Percentiles rank a stretch among this genome's conserved stretches.
Conservation (phyloP, 2,888 invertebrate species). For the Rhamnusium bicolor region DNA sequence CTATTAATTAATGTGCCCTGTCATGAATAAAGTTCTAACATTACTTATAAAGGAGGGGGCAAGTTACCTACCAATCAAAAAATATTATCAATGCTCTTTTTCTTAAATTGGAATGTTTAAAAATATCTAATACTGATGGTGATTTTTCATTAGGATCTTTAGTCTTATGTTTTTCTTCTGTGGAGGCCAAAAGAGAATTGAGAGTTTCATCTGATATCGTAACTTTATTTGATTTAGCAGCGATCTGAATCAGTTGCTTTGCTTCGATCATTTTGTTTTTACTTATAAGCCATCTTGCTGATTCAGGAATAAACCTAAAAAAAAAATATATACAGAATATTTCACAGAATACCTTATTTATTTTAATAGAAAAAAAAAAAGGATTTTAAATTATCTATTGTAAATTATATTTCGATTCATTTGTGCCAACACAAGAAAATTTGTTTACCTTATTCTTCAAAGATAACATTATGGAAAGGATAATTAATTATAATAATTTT, state of each 20-base stretch:
- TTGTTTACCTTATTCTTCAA: not conserved
- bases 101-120: slow-evolving; percentile 78
- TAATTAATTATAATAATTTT: not conserved
- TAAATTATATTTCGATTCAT: not conserved
- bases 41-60: not conserved
- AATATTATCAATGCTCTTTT: slow-evolving; percentile 80
- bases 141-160: slow-evolving; percentile 44
- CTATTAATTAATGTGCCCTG: too few relatives aligned
- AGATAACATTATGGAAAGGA: not conserved
- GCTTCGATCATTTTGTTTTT: slow-evolving; percentile 78
- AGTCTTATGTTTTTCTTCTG: slow-evolving; percentile 62
- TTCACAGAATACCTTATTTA: not conserved
- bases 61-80: slow-evolving; percentile 82
- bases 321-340: not conserved
- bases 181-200: slow-evolving; percentile 72
- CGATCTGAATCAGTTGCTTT: slow-evolving; percentile 75
- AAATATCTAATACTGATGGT: slow-evolving; percentile 71
- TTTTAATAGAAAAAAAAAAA: not conserved
- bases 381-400: not conserved
- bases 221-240: slow-evolving; percentile 79
- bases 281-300: slow-evolving; percentile 81
- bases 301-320: slow-evolving; percentile 79
- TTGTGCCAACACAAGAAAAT: not conserved
- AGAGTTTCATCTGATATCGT: slow-evolving; percentile 74
- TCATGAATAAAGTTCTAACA: not conserved